A percentile compares a stretch with the other conserved stretches of the same genome.
Conservation (phyloP, 2,888 invertebrate genomes). For the Reticulitermes lucifugus region DNA sequence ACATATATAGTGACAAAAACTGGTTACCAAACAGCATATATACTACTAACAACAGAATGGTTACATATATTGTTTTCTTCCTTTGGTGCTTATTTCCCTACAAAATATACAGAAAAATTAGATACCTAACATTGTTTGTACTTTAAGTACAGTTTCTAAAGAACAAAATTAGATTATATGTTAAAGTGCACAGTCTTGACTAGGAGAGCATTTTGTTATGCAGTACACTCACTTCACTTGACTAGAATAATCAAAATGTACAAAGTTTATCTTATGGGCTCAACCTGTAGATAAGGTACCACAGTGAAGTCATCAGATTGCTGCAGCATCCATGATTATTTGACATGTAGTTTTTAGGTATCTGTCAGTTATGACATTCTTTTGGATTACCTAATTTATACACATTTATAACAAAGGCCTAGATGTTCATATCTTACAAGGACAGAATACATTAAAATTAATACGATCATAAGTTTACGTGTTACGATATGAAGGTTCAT, state of each 20-base stretch:
- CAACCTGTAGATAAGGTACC: not conserved
- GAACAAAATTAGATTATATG: not conserved
- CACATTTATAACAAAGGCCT: too few relatives aligned
- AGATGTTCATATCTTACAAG: too few relatives aligned
- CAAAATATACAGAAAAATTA: not conserved
- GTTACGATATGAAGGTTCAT: too few relatives aligned
- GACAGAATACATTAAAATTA: too few relatives aligned
- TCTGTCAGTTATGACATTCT: too few relatives aligned
- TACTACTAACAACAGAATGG: too few relatives aligned
- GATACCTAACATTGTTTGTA: not conserved
- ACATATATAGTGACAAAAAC: too few relatives aligned
- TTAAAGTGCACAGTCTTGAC: not conserved
- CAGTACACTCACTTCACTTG: not conserved
- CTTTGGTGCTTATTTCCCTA: not conserved
- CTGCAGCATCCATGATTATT: not conserved
- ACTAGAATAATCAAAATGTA: constrained; percentile 24
- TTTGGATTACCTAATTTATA: too few relatives aligned
- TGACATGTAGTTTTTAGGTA: not conserved
- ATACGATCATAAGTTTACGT: too few relatives aligned
- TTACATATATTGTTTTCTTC: too few relatives aligned
- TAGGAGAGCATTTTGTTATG: not conserved
- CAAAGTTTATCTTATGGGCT: constrained; percentile 3
- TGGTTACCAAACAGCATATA: too few relatives aligned
- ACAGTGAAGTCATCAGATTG: not conserved
- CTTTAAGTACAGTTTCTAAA: not conserved